phyloP scores from a whole-genome alignment of 1,140 invertebrate species.

The Notospermus geniculatus region DNA sequence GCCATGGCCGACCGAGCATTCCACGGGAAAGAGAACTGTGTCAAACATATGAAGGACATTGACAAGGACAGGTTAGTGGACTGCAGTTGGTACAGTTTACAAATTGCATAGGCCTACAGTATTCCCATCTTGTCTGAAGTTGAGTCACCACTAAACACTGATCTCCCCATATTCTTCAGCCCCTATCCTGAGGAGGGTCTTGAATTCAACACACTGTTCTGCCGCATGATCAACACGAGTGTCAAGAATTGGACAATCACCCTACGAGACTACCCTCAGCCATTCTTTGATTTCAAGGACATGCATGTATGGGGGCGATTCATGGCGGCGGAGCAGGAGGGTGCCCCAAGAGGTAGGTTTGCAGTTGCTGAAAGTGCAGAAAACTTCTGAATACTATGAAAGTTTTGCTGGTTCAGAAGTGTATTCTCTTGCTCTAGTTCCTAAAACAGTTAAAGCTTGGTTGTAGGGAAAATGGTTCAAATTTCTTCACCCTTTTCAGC shows the following conservation, averaged over 20 bases:
- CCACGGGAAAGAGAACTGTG: slow-evolving; percentile 77
- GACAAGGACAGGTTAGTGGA: slow-evolving; percentile 69
- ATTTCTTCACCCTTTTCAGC: slow-evolving; percentile 57
- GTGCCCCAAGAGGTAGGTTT: slow-evolving; percentile 70
- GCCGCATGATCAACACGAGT: slow-evolving; percentile 75
- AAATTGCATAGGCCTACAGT: too few species aligned
- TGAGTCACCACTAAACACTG: background rate
- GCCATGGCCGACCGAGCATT: slow-evolving; percentile 82
- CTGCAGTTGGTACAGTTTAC: slow-evolving; percentile 8
- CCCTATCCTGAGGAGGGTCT: slow-evolving; percentile 88
- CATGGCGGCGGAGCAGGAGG: slow-evolving; percentile 83
- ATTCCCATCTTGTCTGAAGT: background rate
- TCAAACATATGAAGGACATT: slow-evolving; percentile 71
- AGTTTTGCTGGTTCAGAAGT: too few species aligned
- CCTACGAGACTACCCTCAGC: slow-evolving; percentile 94
- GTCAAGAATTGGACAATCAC: slow-evolving; percentile 83
- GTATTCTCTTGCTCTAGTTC: too few species aligned
- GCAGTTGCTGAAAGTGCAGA: too few species aligned
- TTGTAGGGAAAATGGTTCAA: too few species aligned
- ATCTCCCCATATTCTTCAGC: slow-evolving; percentile 53
- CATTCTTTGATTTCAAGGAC: slow-evolving; percentile 77
- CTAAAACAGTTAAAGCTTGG: too few species aligned
- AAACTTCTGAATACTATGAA: too few species aligned
- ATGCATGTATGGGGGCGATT: slow-evolving; percentile 86
- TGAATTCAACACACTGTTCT: slow-evolving; percentile 92